Evolutionary conservation across 2,888 invertebrate genomes (phyloP).

Genomic region (Pyrrhia umbra): DNA sequence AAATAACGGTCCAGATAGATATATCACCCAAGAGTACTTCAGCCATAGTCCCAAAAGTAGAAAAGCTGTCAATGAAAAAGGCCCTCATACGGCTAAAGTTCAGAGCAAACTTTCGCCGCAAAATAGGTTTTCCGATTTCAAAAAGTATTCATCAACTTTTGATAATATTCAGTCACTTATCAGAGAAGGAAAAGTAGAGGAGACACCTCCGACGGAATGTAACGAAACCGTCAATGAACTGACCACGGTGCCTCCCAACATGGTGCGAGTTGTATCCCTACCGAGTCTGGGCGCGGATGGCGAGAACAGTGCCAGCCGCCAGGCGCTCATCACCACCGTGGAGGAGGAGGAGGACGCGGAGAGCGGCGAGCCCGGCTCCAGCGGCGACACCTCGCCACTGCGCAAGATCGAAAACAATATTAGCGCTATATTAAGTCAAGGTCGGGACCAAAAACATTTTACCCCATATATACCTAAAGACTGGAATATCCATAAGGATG

Average conservation of each 20-base stretch:
- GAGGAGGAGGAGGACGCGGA: constrained; percentile 93
- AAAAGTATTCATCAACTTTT: constrained; percentile 94
- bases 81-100: constrained; percentile 72
- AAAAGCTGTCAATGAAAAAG: constrained; percentile 81
- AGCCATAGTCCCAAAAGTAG: constrained; percentile 87
- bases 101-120: constrained; percentile 89
- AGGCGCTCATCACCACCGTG: constrained; percentile 92
- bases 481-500: constrained; percentile 90
- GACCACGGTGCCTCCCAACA: constrained; percentile 90
- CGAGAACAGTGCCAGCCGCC: constrained; percentile 89
- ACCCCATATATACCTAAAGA: constrained; percentile 89
- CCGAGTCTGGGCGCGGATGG: constrained; percentile 91
- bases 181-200: constrained; percentile 92
- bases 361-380: constrained; percentile 90
- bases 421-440: constrained; percentile 92
- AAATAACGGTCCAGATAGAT: constrained; percentile 89
- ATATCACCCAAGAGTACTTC: constrained; percentile 84
- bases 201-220: constrained; percentile 86
- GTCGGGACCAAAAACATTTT: constrained; percentile 89
- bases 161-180: constrained; percentile 94
- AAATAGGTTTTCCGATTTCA: constrained; percentile 91
- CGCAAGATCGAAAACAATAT: constrained; percentile 93
- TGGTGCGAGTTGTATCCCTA: constrained; percentile 92
- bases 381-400: constrained; percentile 92
- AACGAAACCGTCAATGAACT: constrained; percentile 91